A percentile compares a stretch with the other conserved stretches of the same genome.
phyloP scores from a whole-genome alignment of 1,140 invertebrate genomes.

The Babylonia areolata region DNA sequence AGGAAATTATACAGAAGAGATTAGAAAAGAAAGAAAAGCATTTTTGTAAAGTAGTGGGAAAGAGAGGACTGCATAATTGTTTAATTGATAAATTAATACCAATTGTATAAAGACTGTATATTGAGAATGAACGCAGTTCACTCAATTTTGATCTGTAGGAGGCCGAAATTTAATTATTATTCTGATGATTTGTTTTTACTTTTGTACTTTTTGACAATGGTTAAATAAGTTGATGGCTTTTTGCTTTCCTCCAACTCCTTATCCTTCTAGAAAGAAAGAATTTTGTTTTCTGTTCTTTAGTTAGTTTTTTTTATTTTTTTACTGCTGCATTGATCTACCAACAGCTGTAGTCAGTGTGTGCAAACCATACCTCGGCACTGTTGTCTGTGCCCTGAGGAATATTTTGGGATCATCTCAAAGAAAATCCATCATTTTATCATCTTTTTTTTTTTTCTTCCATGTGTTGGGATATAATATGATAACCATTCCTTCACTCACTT shows the following conservation, averaged over 20 bases:
- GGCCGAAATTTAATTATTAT: not conserved
- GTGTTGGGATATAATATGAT: not conserved
- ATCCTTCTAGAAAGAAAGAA: not conserved
- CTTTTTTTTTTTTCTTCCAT: not conserved
- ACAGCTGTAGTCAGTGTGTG: not conserved
- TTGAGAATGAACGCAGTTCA: not conserved
- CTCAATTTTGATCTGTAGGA: not conserved
- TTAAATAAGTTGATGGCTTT: not conserved
- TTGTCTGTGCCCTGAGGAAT: not conserved
- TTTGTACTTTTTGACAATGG: constrained; percentile 6
- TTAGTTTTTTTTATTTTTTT: not conserved
- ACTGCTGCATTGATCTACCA: not conserved
- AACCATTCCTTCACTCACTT: constrained; percentile 21
- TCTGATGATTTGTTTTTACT: constrained; percentile 21
- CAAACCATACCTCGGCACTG: not conserved
- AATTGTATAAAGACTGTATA: not conserved
- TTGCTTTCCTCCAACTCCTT: not conserved
- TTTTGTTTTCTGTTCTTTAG: not conserved
- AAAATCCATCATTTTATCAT: constrained; percentile 15
- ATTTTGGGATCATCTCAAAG: not conserved
- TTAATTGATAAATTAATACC: not conserved
- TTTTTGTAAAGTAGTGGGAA: not conserved
- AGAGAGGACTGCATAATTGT: not conserved
- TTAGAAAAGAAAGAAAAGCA: too few species aligned
- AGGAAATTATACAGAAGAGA: too few species aligned